A percentile compares a stretch with the other conserved stretches of the same genome.
phyloP scores from a whole-genome alignment of 2,888 invertebrate genomes.

The Marasmarcha lunaedactyla region DNA sequence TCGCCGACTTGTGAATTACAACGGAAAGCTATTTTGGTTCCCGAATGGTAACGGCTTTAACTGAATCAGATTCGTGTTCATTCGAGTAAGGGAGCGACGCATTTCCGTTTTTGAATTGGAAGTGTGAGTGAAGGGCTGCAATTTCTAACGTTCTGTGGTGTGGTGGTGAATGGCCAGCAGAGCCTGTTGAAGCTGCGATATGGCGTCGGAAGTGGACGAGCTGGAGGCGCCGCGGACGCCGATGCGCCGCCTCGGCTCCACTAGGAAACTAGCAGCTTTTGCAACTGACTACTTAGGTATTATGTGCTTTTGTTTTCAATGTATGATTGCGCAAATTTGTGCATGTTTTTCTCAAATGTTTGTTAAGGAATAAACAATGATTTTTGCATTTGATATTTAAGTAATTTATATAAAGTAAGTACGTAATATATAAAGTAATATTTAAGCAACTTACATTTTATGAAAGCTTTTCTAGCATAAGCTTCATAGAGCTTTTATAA shows the following conservation, averaged over 20 bases:
- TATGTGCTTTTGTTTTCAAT: too few species aligned
- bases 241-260: constrained; percentile 83
- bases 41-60: constrained; percentile 21
- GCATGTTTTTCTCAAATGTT: too few species aligned
- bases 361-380: too few species aligned
- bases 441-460: too few species aligned
- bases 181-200: not conserved
- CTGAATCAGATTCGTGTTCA: constrained; percentile 13
- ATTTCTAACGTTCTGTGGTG: not conserved
- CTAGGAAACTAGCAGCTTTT: constrained; percentile 82
- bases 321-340: too few species aligned
- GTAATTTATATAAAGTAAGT: too few species aligned
- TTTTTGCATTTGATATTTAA: too few species aligned
- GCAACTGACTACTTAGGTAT: constrained; percentile 74
- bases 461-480: too few species aligned
- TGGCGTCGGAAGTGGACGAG: not conserved
- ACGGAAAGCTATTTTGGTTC: constrained; percentile 20
- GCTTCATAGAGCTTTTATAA: too few species aligned
- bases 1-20: constrained; percentile 12
- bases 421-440: too few species aligned
- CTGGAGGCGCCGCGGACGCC: constrained; percentile 74
- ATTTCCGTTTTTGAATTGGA: not conserved
- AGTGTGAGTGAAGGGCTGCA: not conserved
- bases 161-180: not conserved
- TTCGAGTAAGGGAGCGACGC: constrained; percentile 11